Conservation (phyloP, 2,113 vertebrate genomes). For the Prionailurus bengalensis region DNA sequence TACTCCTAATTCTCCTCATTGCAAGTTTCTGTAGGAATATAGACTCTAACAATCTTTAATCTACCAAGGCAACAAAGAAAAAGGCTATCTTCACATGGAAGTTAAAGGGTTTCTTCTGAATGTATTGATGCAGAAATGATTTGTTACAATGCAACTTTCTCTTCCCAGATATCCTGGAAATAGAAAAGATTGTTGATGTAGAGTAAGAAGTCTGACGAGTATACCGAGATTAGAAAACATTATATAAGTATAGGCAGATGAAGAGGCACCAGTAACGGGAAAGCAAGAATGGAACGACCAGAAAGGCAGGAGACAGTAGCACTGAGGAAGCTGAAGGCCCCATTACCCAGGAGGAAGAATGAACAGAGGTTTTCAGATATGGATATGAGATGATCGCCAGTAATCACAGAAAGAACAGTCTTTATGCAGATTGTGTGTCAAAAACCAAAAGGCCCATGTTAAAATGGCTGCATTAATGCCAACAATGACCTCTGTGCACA, state of each 20-base stretch:
- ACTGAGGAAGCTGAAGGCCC: not conserved
- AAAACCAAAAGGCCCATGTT: not conserved
- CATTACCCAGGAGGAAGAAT: not conserved
- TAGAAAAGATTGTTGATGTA: not conserved
- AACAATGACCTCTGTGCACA: not conserved
- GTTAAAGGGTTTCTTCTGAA: not conserved
- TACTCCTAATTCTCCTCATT: not conserved
- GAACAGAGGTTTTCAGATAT: not conserved
- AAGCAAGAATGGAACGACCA: not conserved
- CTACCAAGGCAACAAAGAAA: not conserved
- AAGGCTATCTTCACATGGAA: not conserved
- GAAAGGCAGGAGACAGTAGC: not conserved
- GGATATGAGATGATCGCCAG: not conserved
- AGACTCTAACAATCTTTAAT: not conserved
- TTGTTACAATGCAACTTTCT: not conserved
- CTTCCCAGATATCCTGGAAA: not conserved
- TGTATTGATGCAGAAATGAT: not conserved
- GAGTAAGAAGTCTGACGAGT: not conserved
- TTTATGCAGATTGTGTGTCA: not conserved
- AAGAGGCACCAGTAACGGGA: not conserved
- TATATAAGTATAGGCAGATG: not conserved
- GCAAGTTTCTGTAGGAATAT: not conserved
- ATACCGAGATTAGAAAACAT: not conserved
- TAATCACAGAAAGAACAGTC: not conserved
- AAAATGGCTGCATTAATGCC: not conserved